These are phyloP conservation scores for Cyprinodon diabolis DNA, from an alignment of 2,797 vertebrate species.

Conservation along the genomic window DNA sequence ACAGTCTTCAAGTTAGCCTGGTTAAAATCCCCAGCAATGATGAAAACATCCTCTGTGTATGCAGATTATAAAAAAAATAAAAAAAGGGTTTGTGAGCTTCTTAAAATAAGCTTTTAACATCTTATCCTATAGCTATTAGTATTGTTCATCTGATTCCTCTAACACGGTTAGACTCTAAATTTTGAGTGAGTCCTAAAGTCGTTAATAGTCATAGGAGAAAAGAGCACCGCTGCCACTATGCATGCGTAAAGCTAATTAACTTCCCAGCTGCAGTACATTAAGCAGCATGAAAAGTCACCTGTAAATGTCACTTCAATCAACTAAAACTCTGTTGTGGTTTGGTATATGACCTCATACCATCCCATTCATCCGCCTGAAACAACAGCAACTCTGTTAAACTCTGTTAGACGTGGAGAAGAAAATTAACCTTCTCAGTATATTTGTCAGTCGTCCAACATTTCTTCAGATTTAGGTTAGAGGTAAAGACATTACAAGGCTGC, in stretches of 20 bases:
- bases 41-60: no score
- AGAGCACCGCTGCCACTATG: background rate
- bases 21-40: no score
- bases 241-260: constrained; percentile 20
- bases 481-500: background rate
- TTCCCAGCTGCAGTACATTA: constrained; percentile 4
- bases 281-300: constrained; percentile 15
- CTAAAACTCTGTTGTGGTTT: constrained; percentile 2
- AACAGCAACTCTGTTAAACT: background rate
- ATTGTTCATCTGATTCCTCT: background rate
- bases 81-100: background rate
- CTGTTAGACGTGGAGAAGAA: background rate
- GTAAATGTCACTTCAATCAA: constrained; percentile 20
- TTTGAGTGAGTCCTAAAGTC: constrained; percentile 2
- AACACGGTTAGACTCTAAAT: background rate
- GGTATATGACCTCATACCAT: background rate
- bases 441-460: background rate
- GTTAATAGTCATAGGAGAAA: background rate
- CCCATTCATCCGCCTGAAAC: background rate
- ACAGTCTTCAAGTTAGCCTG: no score
- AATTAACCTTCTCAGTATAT: background rate
- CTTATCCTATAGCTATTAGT: background rate
- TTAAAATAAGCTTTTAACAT: background rate
- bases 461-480: background rate
- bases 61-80: no score